Conservation (phyloP, 2,113 vertebrate genomes). For the Sinocyclocheilus anshuiensis region DNA sequence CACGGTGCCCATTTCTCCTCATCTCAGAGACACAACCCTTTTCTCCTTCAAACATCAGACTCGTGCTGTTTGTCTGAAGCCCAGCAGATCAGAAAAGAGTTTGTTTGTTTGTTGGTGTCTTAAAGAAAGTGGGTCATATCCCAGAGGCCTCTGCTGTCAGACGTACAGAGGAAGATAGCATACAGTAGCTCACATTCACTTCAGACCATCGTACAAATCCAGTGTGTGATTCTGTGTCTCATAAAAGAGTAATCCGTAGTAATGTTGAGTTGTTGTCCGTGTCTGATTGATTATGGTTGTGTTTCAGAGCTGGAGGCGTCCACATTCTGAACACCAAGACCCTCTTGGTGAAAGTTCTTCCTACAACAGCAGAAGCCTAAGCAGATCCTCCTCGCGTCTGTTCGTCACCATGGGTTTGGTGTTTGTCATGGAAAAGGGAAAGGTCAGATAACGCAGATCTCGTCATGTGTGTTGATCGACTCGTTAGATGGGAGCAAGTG, state of each 20-base stretch:
- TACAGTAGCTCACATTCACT: no score
- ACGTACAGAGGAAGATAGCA: conserved; percentile 12
- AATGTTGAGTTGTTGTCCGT: neutral
- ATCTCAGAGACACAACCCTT: neutral
- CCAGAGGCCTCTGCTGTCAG: conserved; percentile 28
- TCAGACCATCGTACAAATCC: neutral
- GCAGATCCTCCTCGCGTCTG: neutral
- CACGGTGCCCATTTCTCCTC: neutral
- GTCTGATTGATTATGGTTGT: neutral
- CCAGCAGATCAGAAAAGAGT: neutral
- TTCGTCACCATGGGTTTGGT: neutral
- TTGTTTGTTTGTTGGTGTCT: conserved; percentile 7
- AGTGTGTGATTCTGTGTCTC: neutral
- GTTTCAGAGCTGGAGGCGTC: conserved; percentile 81
- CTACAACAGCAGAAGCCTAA: conserved; percentile 81
- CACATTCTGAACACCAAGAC: conserved; percentile 86
- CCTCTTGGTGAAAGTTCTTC: conserved; percentile 82
- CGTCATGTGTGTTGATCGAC: neutral
- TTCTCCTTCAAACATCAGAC: neutral
- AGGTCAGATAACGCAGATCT: no score
- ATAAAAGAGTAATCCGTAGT: no score
- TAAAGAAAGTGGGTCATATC: conserved; percentile 45
- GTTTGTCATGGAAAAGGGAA: neutral
- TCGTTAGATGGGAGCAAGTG: neutral
- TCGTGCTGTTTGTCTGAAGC: neutral